phyloP scores from a whole-genome alignment of 1,140 invertebrate genomes.

The Drosophila dunni region DNA sequence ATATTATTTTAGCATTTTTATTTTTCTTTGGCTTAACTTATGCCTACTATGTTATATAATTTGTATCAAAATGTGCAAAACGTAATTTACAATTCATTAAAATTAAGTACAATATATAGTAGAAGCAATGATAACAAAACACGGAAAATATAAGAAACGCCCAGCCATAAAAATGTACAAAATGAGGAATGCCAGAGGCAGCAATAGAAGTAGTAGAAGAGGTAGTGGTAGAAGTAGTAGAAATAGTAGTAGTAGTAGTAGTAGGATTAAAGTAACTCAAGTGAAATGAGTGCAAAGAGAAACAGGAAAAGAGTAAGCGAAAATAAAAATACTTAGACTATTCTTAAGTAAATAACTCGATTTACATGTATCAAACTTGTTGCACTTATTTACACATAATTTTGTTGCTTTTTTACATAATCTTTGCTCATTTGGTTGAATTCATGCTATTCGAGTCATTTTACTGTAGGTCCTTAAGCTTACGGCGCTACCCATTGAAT shows the following conservation, averaged over 20 bases:
- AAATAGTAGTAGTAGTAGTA: background rate
- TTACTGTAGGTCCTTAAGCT: constrained; percentile 1
- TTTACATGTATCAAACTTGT: constrained; percentile 3
- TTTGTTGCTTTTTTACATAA: background rate
- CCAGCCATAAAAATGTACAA: constrained; percentile 66
- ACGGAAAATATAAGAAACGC: constrained; percentile 30
- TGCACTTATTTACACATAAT: background rate
- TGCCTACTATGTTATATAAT: constrained; percentile 65
- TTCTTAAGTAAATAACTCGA: constrained; percentile 4
- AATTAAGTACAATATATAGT: constrained; percentile 69
- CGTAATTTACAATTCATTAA: constrained; percentile 72
- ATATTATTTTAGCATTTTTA: constrained; percentile 67
- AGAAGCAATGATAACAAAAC: constrained; percentile 58
- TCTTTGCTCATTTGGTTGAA: background rate
- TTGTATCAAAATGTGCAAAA: constrained; percentile 72
- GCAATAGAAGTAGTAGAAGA: constrained; percentile 8
- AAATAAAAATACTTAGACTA: constrained; percentile 16
- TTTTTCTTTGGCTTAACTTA: constrained; percentile 81
- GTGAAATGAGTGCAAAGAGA: background rate
- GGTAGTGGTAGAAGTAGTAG: constrained; percentile 4
- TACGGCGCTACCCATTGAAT: constrained; percentile 1
- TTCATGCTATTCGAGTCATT: background rate
- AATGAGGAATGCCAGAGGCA: constrained; percentile 43
- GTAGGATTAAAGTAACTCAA: background rate
- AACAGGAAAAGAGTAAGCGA: constrained; percentile 1